phyloP scores from a whole-genome alignment of 64 coral and sea anemone species.

The Exaiptasia diaphana region DNA sequence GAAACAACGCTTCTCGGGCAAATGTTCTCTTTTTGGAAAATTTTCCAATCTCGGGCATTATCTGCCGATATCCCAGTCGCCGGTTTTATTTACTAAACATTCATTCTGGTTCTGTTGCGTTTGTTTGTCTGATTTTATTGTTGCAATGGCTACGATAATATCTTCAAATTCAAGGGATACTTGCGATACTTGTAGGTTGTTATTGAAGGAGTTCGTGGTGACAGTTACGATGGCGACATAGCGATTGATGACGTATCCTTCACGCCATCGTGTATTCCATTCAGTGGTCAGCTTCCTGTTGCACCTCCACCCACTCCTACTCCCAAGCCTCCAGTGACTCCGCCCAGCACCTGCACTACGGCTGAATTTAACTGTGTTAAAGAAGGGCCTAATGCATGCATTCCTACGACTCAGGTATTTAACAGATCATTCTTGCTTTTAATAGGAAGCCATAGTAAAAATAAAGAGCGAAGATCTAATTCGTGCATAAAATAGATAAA shows the following conservation, averaged over 20 bases:
- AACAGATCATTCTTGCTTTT: background rate
- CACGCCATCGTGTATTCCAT: slow-evolving; percentile 26
- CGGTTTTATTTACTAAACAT: too few species aligned
- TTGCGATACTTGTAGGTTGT: slow-evolving; percentile 18
- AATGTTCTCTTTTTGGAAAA: too few species aligned
- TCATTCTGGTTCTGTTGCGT: too few species aligned
- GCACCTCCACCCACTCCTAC: slow-evolving; percentile 12
- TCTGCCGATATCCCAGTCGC: too few species aligned
- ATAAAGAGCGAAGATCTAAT: too few species aligned
- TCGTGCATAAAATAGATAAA: background rate
- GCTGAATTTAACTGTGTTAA: slow-evolving; percentile 88
- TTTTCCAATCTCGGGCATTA: too few species aligned
- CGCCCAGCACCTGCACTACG: slow-evolving; percentile 50
- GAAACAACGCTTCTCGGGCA: too few species aligned
- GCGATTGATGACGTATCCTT: slow-evolving; percentile 88
- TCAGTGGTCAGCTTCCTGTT: background rate
- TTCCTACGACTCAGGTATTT: slow-evolving; percentile 71
- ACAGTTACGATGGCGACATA: slow-evolving; percentile 80
- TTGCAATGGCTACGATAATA: too few species aligned
- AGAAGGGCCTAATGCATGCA: slow-evolving; percentile 71
- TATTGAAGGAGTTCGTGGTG: slow-evolving; percentile 77
- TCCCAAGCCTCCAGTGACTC: slow-evolving; percentile 36
- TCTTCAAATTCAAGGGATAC: too few species aligned
- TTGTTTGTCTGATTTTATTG: too few species aligned
- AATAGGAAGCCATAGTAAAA: background rate